Evolutionary conservation across 2,888 invertebrate species (phyloP), one percentile per base, ranked within the genome.

Genomic region (Hypena proboscidalis): DNA sequence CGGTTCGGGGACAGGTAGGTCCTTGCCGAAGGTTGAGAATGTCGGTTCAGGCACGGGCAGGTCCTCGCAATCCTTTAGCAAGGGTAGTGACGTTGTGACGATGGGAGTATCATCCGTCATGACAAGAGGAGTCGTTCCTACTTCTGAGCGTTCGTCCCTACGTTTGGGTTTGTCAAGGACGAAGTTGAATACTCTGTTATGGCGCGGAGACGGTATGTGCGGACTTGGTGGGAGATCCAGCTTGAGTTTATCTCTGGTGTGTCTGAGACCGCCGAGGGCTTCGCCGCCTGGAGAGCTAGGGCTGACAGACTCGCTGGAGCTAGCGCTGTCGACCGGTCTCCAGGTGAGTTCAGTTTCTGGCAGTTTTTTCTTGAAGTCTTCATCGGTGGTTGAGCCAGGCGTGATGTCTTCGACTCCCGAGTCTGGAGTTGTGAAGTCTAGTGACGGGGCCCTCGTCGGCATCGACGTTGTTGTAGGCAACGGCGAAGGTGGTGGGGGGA

Each of bases 211-310:
- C 1, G 88, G 83, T 9, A 80, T 69, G 58, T 81, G 85, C 0
- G 93, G 93, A 64, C 92, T 92, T 1, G 92, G 92, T 0, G 93
- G 93, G 15, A 96, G 82, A 77, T 95, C 95, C 5, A 95, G 85
- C 72, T 95, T 95, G 8, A 96, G 88, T 52, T 92, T 92, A 74
- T 95, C 94, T 46, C 95, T 85, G 3, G 95, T 95, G 72, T 95
- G 95, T 7, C 95, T 82, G 22, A 95, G 78, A 6, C 95, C 95
- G 11, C 95, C 95, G 4, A 95, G 81, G 2, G 89, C 80, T 42
- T 85, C 85, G 17, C 80, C 79, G 13, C 80, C 81, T 0, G 88
- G 90, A 0, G 89, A 88, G 56, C 85, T 83, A 0, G 90, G 90
- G 41, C 88, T 88, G 21, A 81, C 85, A 0, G 90, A 87, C 41